Evolutionary conservation across 53 echinoderm and acorn worm genomes (phyloP).

Genomic region (Zoroaster sp.): DNA sequence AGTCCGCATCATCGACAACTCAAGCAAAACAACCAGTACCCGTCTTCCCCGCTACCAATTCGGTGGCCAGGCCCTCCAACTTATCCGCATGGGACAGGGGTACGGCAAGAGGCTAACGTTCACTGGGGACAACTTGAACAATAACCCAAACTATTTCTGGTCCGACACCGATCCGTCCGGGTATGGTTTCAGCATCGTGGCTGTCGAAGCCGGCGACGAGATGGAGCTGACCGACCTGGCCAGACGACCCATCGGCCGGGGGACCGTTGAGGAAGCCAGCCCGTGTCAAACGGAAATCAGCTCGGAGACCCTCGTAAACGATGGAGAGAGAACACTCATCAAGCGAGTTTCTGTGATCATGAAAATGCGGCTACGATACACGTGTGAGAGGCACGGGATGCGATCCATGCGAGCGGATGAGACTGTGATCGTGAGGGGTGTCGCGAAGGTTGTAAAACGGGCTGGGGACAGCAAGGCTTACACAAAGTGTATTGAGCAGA

Average conservation of each 20-base stretch:
- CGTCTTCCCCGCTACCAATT: conserved; percentile 70
- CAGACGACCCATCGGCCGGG: conserved; percentile 71
- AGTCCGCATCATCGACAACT: conserved; percentile 55
- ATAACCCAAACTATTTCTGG: conserved; percentile 81
- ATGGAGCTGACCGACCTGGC: conserved; percentile 61
- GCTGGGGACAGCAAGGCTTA: conserved; percentile 36
- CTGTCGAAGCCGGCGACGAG: conserved; percentile 63
- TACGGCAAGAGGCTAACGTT: conserved; percentile 82
- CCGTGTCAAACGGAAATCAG: conserved; percentile 62
- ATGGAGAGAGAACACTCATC: background rate
- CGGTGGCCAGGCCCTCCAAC: conserved; percentile 57
- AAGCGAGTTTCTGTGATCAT: conserved; percentile 70
- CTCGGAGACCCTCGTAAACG: background rate
- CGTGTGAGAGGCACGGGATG: conserved; percentile 76
- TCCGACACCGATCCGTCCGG: conserved; percentile 70
- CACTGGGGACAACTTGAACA: conserved; percentile 44
- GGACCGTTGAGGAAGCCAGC: conserved; percentile 56
- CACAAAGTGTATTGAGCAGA: conserved; percentile 66
- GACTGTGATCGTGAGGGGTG: conserved; percentile 62
- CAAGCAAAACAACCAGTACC: no score
- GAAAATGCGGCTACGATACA: conserved; percentile 63
- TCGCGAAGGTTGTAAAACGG: conserved; percentile 61
- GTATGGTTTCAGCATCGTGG: conserved; percentile 71
- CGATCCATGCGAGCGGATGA: conserved; percentile 69
- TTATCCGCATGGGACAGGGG: conserved; percentile 71